A percentile compares a stretch with the other conserved stretches of the same genome.
phyloP scores from a whole-genome alignment of 1,140 invertebrate genomes.

The Ips typographus region DNA sequence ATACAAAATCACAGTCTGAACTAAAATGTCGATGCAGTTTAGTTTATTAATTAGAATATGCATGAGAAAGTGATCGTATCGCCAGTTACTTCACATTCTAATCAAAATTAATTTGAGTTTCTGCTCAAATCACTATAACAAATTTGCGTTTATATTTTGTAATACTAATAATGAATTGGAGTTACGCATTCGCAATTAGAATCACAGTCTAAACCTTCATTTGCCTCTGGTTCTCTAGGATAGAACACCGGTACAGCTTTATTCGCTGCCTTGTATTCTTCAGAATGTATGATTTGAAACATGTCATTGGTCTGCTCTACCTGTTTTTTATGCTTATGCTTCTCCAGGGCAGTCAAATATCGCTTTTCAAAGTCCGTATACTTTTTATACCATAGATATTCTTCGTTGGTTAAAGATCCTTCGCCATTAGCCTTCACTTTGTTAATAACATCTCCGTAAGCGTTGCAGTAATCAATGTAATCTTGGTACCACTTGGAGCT shows the following conservation, averaged over 20 bases:
- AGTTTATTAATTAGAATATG: too few species aligned
- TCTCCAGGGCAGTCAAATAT: constrained; percentile 17
- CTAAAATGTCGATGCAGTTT: too few species aligned
- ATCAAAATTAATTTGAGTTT: too few species aligned
- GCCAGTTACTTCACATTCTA: too few species aligned
- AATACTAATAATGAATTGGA: too few species aligned
- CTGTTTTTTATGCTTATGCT: constrained; percentile 12
- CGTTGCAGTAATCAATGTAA: constrained; percentile 38
- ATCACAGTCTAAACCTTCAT: constrained; percentile 2
- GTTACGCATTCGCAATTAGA: constrained; percentile 3
- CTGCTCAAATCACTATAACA: too few species aligned
- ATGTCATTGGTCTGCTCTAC: not conserved
- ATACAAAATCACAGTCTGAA: too few species aligned
- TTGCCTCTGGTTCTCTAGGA: not conserved
- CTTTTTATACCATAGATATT: constrained; percentile 28
- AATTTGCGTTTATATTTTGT: too few species aligned
- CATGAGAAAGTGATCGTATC: too few species aligned
- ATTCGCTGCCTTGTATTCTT: constrained; percentile 14
- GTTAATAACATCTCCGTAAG: constrained; percentile 20
- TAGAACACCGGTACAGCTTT: constrained; percentile 24
- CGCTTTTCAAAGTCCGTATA: constrained; percentile 29
- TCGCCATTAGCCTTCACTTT: constrained; percentile 33
- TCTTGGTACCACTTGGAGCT: constrained; percentile 34
- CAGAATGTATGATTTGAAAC: constrained; percentile 29
- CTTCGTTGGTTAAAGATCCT: constrained; percentile 8